Base-by-base conservation (phyloP, 2,888 invertebrate genomes). In the Leptopilina syphax region DNA sequence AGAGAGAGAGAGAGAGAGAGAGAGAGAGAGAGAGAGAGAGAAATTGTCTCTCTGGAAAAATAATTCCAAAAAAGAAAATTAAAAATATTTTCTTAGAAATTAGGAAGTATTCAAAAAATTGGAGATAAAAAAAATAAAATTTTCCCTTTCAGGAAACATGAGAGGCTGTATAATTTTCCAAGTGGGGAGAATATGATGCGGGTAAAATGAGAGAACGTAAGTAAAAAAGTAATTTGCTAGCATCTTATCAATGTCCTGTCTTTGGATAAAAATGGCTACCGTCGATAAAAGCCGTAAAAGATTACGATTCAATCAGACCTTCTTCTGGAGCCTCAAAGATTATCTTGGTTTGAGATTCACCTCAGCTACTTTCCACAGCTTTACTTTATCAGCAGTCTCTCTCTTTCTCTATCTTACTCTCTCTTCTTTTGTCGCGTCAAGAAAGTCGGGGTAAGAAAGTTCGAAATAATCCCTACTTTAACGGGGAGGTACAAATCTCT, bases 231-330 rank as follows among this genome's bases (percentile, higher is more conserved):
- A 73, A 73, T 73, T 57, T 57, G n/a, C 73, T 73, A 10, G 9
- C 9, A 34, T 54, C 34, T 73, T 57, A 73, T 73, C 57, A 57
- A 10, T 73, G 73, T 73, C 34, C 57, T 57, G 57, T 12, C 13
- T n/a, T n/a, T n/a, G n/a, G 57, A 57, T 73, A 73, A 73, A 50
- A 73, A 73, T 57, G 73, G 34, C 73, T 34, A 54, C 54, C 73
- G 18, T 73, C 57, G 73, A 57, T 57, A 73, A 57, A 73, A 41
- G 57, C 73, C n/a, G 34, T 73, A 54, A 73, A 73, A 73, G 73
- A 73, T 73, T 73, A 73, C 73, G 57, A 73, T 73, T 73, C 73
- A 73, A 73, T 73, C 73, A 73, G 73, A 73, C 73, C 57, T 57
- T 73, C 73, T 41, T 41, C 12, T 27, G 57, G 57, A 57, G 57